Evolutionary conservation across 2,888 invertebrate species (phyloP).

Genomic region (Meteorus colon): DNA sequence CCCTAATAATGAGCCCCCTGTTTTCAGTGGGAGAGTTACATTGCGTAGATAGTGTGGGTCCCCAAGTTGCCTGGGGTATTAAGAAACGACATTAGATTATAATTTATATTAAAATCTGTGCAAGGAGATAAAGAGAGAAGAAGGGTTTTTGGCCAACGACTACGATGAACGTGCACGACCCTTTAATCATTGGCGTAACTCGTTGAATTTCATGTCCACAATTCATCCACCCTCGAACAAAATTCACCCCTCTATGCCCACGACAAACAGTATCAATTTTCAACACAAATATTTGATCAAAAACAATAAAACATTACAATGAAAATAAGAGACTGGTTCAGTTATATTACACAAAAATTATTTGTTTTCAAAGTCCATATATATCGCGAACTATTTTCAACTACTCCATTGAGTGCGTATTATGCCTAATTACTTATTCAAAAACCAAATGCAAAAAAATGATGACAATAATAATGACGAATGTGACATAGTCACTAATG

Average conservation of each 20-base stretch:
- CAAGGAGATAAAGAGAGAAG: slow-evolving; percentile 70
- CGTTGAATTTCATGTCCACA: slow-evolving; percentile 47
- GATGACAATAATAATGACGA: slow-evolving; percentile 12
- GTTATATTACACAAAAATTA: neutral
- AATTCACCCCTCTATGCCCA: slow-evolving; percentile 44
- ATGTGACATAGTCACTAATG: slow-evolving; percentile 8
- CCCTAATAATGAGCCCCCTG: slow-evolving; percentile 66
- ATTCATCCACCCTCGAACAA: slow-evolving; percentile 32
- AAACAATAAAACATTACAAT: slow-evolving; percentile 18
- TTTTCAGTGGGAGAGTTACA: slow-evolving; percentile 32
- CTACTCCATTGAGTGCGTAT: neutral
- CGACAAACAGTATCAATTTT: slow-evolving; percentile 31
- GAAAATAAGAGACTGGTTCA: slow-evolving; percentile 11
- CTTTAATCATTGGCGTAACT: slow-evolving; percentile 65
- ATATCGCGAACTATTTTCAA: slow-evolving; percentile 31
- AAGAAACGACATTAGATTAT: slow-evolving; percentile 73
- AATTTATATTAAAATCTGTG: slow-evolving; percentile 73
- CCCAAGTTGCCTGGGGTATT: slow-evolving; percentile 60
- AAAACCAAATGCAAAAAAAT: neutral
- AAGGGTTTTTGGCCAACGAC: slow-evolving; percentile 49
- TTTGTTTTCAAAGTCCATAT: slow-evolving; percentile 7
- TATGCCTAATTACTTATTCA: neutral
- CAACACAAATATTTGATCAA: slow-evolving; percentile 26
- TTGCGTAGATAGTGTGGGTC: slow-evolving; percentile 42
- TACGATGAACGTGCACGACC: slow-evolving; percentile 59